Base-by-base conservation (phyloP, 2,888 invertebrate species). In the Choristoneura rosaceana region DNA sequence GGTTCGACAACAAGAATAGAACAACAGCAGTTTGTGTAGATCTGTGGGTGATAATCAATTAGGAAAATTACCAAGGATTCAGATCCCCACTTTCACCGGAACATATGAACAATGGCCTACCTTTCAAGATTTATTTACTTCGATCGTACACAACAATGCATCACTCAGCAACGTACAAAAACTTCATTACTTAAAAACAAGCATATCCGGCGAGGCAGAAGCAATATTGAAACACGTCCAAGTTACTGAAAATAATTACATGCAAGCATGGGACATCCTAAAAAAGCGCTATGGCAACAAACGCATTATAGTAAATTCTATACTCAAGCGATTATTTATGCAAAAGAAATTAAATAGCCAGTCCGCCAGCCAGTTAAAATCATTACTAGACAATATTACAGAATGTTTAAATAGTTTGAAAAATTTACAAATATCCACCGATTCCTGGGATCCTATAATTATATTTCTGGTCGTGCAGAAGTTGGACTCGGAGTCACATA, bases 401-500 rank as follows among this genome's bases (percentile, higher is more conserved):
- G 80, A 81, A 66, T 80, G 79, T 58, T 41, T 82, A 3, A 76
- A 34, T 76, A 33, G 58, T 58, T 58, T 58, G 33, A 7, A 15
- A 58, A 58, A 58, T 58, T 58, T 58, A 15, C 63, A 75, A 12
- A 70, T 80, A 33, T 9, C 15, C 7, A 78, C 74, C 0, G 75
- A 77, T 25, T 76, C 77, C 60, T 68, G 67, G 67, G 67, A 68
- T 65, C 66, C 66, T 55, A 33, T 66, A 55, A 55, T 66, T 1
- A 66, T 66, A 66, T 66, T 66, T 66, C 66, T 66, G 66, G 41
- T 66, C 38, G 59, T 67, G 8, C 67, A 67, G 67, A 82, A 81
- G 55, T 74, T 81, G 41, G 80, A 82, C 63, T 25, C 70, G 60
- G 79, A 78, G 63, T 69, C 79, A 14, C 76, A 76, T 8, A 78